Conservation (phyloP, 2,797 vertebrate species). For the Peromyscus melanophrys region DNA sequence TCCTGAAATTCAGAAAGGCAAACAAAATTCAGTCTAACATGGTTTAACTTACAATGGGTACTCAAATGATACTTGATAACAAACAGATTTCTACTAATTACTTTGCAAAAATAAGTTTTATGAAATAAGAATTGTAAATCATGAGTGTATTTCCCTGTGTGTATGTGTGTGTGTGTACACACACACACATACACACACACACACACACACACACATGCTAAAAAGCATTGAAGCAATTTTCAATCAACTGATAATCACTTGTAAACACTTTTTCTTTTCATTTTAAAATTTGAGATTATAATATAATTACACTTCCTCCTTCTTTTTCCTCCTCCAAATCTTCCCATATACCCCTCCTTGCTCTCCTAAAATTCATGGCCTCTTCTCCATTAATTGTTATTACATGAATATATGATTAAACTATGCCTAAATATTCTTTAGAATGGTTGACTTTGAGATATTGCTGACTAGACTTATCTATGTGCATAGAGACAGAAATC, state of each 20-base stretch:
- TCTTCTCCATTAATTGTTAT: not conserved
- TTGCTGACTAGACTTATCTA: not conserved
- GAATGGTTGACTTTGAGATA: slow-evolving; percentile 48
- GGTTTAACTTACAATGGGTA: slow-evolving; percentile 64
- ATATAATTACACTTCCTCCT: not conserved
- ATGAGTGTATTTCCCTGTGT: not conserved
- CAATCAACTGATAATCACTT: slow-evolving; percentile 55
- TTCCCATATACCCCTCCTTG: not conserved
- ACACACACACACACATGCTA: not conserved
- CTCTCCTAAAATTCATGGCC: not conserved
- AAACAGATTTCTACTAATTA: slow-evolving; percentile 76
- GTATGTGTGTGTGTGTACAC: no score
- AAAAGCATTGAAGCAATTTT: slow-evolving; percentile 46
- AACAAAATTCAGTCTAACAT: slow-evolving; percentile 46
- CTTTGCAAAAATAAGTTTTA: slow-evolving; percentile 64
- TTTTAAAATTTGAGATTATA: not conserved
- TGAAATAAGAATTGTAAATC: slow-evolving; percentile 69
- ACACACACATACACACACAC: no score
- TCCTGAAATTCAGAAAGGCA: slow-evolving; percentile 67
- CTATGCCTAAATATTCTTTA: slow-evolving; percentile 37
- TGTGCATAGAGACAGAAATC: not conserved
- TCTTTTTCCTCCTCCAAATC: no score
- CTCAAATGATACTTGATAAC: slow-evolving; percentile 57
- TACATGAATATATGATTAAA: slow-evolving; percentile 11
- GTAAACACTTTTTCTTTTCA: not conserved